Conservation (phyloP, 30 jellyfish, hydroid and myxozoan genomes). For the Sanderia malayensis region DNA sequence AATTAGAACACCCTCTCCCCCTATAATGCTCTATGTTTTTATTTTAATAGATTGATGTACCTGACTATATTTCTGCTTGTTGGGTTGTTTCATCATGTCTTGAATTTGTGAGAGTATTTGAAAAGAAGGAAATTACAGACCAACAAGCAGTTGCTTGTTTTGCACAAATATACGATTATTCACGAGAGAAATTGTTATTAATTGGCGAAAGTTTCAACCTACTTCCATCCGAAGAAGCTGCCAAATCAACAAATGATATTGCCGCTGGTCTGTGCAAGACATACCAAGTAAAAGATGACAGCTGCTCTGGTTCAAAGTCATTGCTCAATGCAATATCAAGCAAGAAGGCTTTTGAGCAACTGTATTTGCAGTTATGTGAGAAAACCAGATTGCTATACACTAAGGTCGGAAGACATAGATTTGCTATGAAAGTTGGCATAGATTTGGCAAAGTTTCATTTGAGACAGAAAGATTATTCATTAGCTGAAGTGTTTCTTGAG, state of each 20-base stretch:
- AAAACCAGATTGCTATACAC: constrained; percentile 24
- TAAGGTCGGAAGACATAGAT: constrained; percentile 49
- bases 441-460: constrained; percentile 73
- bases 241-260: constrained; percentile 4
- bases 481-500: constrained; percentile 62
- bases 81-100: constrained; percentile 85
- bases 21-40: not conserved
- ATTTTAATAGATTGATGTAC: not conserved
- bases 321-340: constrained; percentile 53
- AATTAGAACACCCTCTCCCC: not conserved
- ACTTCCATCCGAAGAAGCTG: constrained; percentile 49
- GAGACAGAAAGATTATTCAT: constrained; percentile 40
- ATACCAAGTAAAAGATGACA: constrained; percentile 31
- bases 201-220: constrained; percentile 69
- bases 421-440: constrained; percentile 61
- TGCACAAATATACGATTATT: constrained; percentile 70
- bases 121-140: constrained; percentile 45
- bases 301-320: constrained; percentile 12
- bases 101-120: constrained; percentile 56
- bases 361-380: constrained; percentile 55
- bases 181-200: constrained; percentile 56
- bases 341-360: constrained; percentile 41
- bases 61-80: constrained; percentile 62
- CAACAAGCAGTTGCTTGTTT: constrained; percentile 40
- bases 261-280: constrained; percentile 44